Conservation (phyloP, 2,888 invertebrate species). For the Macaria liturata region DNA sequence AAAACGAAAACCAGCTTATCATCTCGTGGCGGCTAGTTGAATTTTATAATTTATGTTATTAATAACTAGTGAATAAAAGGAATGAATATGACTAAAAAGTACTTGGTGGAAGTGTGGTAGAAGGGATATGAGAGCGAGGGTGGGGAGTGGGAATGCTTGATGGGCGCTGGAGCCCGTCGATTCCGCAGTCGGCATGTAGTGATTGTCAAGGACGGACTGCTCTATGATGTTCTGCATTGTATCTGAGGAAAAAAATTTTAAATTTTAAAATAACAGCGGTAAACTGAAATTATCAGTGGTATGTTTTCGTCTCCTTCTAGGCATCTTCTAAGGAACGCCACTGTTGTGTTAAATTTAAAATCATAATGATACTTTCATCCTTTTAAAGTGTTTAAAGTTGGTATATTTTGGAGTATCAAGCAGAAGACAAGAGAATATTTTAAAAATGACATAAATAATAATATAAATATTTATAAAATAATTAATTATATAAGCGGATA, state of each 20-base stretch:
- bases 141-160: slow-evolving; percentile 53
- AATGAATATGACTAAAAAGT: slow-evolving; percentile 44
- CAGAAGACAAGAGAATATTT: too few species aligned
- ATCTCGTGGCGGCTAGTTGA: slow-evolving; percentile 54
- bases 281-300: too few species aligned
- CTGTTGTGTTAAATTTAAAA: too few species aligned
- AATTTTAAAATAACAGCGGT: too few species aligned
- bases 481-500: too few species aligned
- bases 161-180: slow-evolving; percentile 59
- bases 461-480: too few species aligned
- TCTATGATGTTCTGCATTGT: slow-evolving; percentile 80
- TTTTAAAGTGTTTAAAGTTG: too few species aligned
- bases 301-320: too few species aligned
- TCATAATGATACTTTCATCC: too few species aligned
- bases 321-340: too few species aligned
- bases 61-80: slow-evolving; percentile 39
- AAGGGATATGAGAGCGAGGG: slow-evolving; percentile 51
- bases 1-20: slow-evolving; percentile 57
- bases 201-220: slow-evolving; percentile 79
- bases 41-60: slow-evolving; percentile 39
- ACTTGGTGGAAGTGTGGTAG: slow-evolving; percentile 53
- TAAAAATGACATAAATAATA: too few species aligned
- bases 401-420: too few species aligned
- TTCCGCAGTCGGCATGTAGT: slow-evolving; percentile 77
- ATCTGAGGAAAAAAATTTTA: slow-evolving; percentile 48